A percentile compares a stretch with the other conserved stretches of the same genome.
Conservation (phyloP, 2,113 vertebrate genomes). For the Lepus europaeus region DNA sequence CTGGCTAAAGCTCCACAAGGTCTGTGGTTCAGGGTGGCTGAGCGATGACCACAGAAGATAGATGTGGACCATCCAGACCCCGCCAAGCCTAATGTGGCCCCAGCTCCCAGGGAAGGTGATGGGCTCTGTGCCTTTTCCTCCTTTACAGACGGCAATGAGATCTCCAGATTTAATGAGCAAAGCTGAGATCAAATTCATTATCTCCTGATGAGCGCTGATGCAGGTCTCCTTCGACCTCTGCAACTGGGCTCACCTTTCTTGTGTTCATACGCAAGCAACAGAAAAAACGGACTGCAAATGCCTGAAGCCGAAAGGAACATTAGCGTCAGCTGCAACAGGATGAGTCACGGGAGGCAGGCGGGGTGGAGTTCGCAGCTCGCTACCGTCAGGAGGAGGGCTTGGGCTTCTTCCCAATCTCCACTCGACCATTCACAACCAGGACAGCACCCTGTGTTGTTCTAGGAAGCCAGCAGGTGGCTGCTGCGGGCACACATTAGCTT, state of each 20-base stretch:
- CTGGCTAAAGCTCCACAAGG: neutral
- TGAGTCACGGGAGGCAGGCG: neutral
- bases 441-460: neutral
- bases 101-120: too few species aligned
- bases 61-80: neutral
- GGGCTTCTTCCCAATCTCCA: neutral
- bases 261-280: neutral
- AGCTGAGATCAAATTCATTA: neutral
- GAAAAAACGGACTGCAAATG: neutral
- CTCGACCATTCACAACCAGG: neutral
- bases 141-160: too few species aligned
- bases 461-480: neutral
- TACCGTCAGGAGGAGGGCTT: neutral
- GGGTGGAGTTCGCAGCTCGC: too few species aligned
- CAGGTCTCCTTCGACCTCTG: too few species aligned
- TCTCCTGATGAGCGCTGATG: neutral
- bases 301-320: neutral
- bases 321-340: neutral
- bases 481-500: neutral
- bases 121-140: neutral
- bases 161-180: neutral
- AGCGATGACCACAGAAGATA: neutral
- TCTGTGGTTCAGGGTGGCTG: too few species aligned
- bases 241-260: too few species aligned
- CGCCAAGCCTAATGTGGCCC: neutral